Conservation (phyloP, 2,113 vertebrate genomes). For the Centropus bengalensis region DNA sequence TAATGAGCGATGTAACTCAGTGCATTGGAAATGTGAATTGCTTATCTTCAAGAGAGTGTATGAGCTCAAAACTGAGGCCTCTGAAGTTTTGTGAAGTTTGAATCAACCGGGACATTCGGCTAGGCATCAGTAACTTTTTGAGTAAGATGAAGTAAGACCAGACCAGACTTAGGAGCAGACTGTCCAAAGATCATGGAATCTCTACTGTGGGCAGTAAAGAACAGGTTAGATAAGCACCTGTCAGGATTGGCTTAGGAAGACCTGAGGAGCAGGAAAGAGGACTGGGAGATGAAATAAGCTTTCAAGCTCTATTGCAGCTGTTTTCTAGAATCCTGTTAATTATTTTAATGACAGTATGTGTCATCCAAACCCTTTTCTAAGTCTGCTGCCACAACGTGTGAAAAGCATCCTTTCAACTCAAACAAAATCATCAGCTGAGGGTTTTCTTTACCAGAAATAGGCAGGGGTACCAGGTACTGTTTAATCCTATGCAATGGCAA, state of each 20-base stretch:
- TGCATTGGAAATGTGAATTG: neutral
- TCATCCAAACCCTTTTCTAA: neutral
- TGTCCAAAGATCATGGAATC: neutral
- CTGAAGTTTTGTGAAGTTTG: neutral
- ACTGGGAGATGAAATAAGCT: neutral
- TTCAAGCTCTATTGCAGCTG: neutral
- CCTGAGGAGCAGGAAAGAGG: neutral
- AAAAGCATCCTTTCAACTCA: neutral
- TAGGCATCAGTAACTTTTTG: neutral
- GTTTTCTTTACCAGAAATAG: neutral
- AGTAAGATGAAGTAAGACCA: neutral
- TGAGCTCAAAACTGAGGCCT: neutral
- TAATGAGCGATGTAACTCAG: neutral
- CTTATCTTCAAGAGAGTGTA: neutral
- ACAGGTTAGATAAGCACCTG: neutral
- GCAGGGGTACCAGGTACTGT: neutral
- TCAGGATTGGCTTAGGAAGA: neutral
- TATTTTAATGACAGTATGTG: neutral
- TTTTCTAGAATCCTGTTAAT: neutral
- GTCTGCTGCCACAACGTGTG: neutral
- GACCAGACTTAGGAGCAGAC: neutral
- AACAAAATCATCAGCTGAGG: neutral
- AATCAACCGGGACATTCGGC: neutral
- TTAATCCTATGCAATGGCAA: neutral
- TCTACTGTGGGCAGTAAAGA: neutral